Percentiles rank a stretch among this genome's conserved stretches.
Conservation (phyloP, 2,113 vertebrate genomes). For the Sceloporus undulatus region DNA sequence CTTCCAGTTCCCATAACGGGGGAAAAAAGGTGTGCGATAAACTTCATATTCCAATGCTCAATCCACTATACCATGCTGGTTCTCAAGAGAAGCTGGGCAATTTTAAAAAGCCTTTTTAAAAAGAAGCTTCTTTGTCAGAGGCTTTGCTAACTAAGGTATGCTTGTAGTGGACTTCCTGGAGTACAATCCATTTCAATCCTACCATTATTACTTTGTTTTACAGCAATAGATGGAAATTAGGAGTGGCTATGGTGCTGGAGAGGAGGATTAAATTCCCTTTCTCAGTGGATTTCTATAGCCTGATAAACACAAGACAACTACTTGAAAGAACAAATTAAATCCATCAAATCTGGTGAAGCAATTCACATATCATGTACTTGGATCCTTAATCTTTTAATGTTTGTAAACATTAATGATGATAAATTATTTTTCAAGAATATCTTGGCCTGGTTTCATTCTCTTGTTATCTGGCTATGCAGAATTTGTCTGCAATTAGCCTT, state of each 20-base stretch:
- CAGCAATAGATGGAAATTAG: not conserved
- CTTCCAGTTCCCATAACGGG: too few relatives aligned
- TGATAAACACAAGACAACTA: not conserved
- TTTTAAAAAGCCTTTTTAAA: too few relatives aligned
- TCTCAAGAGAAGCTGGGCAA: too few relatives aligned
- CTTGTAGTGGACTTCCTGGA: too few relatives aligned
- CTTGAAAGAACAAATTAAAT: not conserved
- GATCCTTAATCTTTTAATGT: not conserved
- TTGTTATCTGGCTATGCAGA: slow-evolving; percentile 3
- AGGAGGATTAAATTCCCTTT: not conserved
- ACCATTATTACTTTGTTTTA: not conserved
- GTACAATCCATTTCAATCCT: not conserved
- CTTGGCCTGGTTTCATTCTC: slow-evolving; percentile 29
- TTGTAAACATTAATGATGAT: not conserved
- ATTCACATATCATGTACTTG: not conserved
- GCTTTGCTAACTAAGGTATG: too few relatives aligned
- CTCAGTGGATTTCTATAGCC: not conserved
- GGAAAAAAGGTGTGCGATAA: too few relatives aligned
- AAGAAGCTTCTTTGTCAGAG: too few relatives aligned
- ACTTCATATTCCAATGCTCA: too few relatives aligned
- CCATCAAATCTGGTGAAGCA: not conserved
- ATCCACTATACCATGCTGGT: too few relatives aligned
- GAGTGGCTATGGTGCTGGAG: not conserved
- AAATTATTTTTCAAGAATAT: not conserved
- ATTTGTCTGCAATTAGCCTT: slow-evolving; percentile 16